These are phyloP conservation scores for Galleria mellonella DNA, from an alignment of 1,140 invertebrate species.

Conservation along the genomic window DNA sequence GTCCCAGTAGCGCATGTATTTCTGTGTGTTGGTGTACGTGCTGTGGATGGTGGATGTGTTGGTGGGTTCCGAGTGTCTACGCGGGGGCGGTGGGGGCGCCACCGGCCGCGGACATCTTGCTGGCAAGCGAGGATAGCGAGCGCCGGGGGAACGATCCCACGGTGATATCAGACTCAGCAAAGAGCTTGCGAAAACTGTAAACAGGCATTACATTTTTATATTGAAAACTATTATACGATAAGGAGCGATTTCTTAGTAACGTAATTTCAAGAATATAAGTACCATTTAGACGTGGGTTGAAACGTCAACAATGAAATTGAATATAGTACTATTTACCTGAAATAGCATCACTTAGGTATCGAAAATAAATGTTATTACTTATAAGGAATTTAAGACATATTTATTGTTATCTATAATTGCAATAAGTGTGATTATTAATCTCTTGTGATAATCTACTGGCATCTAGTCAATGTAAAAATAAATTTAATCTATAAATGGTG, in stretches of 20 bases:
- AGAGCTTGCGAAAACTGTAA: slow-evolving; percentile 74
- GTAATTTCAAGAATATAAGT: too few species aligned
- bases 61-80: slow-evolving; percentile 55
- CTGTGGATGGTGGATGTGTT: slow-evolving; percentile 7
- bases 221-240: background rate
- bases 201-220: background rate
- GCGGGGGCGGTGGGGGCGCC: slow-evolving; percentile 55
- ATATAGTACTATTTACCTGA: too few species aligned
- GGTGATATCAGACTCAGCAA: slow-evolving; percentile 74
- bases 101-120: slow-evolving; percentile 49
- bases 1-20: background rate
- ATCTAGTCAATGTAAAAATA: too few species aligned
- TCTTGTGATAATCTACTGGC: too few species aligned
- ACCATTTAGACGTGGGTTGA: too few species aligned
- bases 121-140: slow-evolving; percentile 53
- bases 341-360: too few species aligned
- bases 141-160: slow-evolving; percentile 68
- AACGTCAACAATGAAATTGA: too few species aligned
- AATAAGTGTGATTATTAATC: background rate
- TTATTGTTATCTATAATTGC: too few species aligned
- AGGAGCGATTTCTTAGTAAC: too few species aligned
- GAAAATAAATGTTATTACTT: too few species aligned
- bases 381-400: too few species aligned
- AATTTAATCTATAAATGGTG: too few species aligned
- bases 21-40: slow-evolving; percentile 11